Conservation (phyloP, 2,888 invertebrate genomes). For the Limnephilus marmoratus region DNA sequence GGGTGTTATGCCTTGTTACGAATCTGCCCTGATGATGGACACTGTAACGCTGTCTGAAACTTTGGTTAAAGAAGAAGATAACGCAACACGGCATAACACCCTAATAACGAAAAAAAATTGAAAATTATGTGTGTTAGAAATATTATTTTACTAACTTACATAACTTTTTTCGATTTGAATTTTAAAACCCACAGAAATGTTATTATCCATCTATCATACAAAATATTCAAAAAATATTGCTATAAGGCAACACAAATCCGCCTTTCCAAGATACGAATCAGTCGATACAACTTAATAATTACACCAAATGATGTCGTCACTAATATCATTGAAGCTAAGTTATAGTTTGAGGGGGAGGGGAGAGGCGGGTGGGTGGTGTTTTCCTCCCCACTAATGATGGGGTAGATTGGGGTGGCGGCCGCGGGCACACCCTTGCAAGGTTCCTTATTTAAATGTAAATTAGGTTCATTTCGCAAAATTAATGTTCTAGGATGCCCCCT, state of each 20-base stretch:
- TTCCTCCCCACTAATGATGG: constrained; percentile 67
- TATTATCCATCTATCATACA: no score
- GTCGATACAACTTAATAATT: constrained; percentile 24
- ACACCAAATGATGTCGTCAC: constrained; percentile 52
- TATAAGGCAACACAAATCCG: not conserved
- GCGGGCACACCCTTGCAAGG: constrained; percentile 69
- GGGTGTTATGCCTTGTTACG: no score
- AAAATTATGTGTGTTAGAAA: no score
- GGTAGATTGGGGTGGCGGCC: constrained; percentile 72
- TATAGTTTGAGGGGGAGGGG: constrained; percentile 65
- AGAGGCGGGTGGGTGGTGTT: constrained; percentile 24
- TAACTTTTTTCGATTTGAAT: no score
- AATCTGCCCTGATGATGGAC: no score
- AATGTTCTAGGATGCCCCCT: constrained; percentile 80
- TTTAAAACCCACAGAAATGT: no score
- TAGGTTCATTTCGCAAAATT: constrained; percentile 93
- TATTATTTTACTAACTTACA: no score
- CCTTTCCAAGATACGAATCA: not conserved
- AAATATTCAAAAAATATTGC: no score
- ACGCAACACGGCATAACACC: no score
- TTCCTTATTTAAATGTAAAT: constrained; percentile 93
- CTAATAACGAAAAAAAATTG: no score
- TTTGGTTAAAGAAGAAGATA: no score
- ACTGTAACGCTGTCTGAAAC: no score
- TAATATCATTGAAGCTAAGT: constrained; percentile 45